These are phyloP conservation scores for Tipula confusa DNA, from an alignment of 2,888 invertebrate genomes.

Conservation along the genomic window DNA sequence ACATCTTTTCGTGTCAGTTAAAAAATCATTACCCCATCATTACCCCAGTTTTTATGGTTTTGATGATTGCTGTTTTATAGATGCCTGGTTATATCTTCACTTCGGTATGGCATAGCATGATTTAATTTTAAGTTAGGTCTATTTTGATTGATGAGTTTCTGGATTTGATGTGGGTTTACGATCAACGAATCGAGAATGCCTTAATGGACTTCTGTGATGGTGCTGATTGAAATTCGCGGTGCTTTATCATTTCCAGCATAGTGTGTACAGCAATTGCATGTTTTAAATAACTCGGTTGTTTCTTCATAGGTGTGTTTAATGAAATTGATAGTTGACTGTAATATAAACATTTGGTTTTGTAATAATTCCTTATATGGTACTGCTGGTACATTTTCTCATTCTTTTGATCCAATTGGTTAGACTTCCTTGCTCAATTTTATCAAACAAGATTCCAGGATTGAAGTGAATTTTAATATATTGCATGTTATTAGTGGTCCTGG, in stretches of 20 bases:
- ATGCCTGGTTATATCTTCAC: neutral
- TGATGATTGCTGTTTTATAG: neutral
- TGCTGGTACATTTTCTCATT: too few species aligned
- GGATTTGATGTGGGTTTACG: neutral
- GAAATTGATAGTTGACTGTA: too few species aligned
- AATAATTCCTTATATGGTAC: too few species aligned
- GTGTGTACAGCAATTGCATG: neutral
- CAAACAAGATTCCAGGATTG: neutral
- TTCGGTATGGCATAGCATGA: neutral
- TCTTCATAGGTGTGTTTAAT: too few species aligned
- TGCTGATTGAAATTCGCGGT: neutral
- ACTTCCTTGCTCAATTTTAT: too few species aligned
- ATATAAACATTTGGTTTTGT: too few species aligned
- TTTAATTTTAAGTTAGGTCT: neutral
- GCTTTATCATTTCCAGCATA: neutral
- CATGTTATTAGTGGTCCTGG: neutral
- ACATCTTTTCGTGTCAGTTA: too few species aligned
- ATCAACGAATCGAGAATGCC: neutral
- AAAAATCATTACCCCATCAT: too few species aligned
- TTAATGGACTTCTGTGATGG: neutral
- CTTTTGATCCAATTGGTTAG: too few species aligned
- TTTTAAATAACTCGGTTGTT: too few species aligned
- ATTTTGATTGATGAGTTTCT: too few species aligned
- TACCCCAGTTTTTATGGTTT: neutral
- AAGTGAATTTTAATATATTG: neutral